These are phyloP conservation scores for Catamblyrhynchus diadema DNA, from an alignment of 2,797 vertebrate genomes.

Conservation along the genomic window DNA sequence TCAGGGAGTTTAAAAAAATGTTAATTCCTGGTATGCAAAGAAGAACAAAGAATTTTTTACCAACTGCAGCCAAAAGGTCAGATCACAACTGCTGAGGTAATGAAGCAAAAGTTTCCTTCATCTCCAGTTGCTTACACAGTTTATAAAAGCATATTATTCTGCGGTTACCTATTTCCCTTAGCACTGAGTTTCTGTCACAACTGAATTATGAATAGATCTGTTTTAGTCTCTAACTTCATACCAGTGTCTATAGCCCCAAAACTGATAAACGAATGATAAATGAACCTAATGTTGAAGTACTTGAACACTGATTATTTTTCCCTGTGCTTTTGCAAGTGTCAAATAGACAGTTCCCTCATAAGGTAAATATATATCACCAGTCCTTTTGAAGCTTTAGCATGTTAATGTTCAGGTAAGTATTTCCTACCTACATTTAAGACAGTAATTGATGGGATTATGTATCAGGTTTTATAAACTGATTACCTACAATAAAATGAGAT, in stretches of 20 bases:
- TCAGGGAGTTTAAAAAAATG: constrained; percentile 42
- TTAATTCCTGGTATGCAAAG: constrained; percentile 59
- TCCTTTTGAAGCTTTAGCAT: not conserved
- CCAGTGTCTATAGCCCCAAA: not conserved
- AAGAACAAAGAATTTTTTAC: constrained; percentile 35
- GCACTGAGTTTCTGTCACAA: not conserved
- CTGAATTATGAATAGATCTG: not conserved
- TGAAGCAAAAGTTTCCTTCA: constrained; percentile 41
- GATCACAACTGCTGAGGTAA: constrained; percentile 50
- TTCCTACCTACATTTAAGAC: not conserved
- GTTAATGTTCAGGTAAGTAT: not conserved
- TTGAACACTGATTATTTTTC: not conserved
- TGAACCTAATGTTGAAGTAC: not conserved
- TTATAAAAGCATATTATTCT: constrained; percentile 54
- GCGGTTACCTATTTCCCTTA: constrained; percentile 41
- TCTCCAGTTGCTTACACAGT: constrained; percentile 43
- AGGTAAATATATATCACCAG: not conserved
- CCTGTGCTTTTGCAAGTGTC: not conserved
- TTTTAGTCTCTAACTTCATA: not conserved
- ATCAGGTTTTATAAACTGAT: not conserved
- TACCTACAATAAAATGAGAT: not conserved
- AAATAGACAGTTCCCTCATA: not conserved
- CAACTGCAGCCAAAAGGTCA: constrained; percentile 55
- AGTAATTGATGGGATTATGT: not conserved
- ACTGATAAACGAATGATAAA: not conserved